Conservation (phyloP, 2,888 invertebrate genomes). For the Hemistola chrysoprasaria region DNA sequence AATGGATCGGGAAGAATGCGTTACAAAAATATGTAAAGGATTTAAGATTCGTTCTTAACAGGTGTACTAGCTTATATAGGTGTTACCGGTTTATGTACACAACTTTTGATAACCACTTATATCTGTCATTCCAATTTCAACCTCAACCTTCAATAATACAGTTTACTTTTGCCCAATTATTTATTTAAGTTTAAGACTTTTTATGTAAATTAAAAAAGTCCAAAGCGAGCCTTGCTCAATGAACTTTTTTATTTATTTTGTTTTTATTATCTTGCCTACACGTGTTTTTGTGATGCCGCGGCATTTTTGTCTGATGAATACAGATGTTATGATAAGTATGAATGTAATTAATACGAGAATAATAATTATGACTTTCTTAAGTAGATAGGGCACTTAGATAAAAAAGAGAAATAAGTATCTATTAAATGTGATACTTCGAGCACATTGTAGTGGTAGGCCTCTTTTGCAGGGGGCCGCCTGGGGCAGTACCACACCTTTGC, state of each 20-base stretch:
- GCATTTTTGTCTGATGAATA: slow-evolving; percentile 72
- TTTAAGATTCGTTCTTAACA: slow-evolving; percentile 62
- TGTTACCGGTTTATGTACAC: slow-evolving; percentile 26
- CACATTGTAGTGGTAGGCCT: no score
- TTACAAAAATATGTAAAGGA: slow-evolving; percentile 73
- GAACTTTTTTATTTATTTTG: slow-evolving; percentile 67
- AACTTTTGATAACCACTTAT: not conserved
- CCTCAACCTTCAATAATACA: slow-evolving; percentile 9
- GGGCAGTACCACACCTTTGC: no score
- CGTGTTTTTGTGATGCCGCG: slow-evolving; percentile 60
- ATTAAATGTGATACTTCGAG: no score
- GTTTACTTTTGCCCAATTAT: slow-evolving; percentile 20
- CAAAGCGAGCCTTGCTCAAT: slow-evolving; percentile 62
- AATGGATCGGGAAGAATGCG: slow-evolving; percentile 65
- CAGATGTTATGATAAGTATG: slow-evolving; percentile 31
- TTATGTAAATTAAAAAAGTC: slow-evolving; percentile 32
- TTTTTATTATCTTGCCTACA: slow-evolving; percentile 70
- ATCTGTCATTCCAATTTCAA: slow-evolving; percentile 5
- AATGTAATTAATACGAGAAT: not conserved
- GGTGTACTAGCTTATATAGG: slow-evolving; percentile 58
- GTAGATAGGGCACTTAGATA: no score
- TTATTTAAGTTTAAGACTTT: not conserved
- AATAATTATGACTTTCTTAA: not conserved
- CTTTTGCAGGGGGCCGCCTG: no score
- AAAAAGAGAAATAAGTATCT: no score